A percentile compares a stretch with the other conserved stretches of the same genome.
Evolutionary conservation across 1,140 invertebrate genomes (phyloP).

Genomic region (Sitophilus oryzae): DNA sequence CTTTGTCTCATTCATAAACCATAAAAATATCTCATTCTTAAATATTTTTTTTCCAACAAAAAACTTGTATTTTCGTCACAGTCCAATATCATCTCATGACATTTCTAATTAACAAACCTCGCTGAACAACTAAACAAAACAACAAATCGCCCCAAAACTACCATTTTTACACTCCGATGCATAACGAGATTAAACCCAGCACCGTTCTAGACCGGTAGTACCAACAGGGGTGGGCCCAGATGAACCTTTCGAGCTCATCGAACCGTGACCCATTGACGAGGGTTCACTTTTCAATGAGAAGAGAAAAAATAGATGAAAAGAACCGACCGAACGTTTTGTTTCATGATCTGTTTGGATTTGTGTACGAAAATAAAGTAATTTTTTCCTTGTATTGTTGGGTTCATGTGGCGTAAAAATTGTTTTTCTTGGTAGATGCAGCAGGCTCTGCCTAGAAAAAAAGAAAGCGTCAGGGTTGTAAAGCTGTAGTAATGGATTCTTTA

Average conservation of each 20-base stretch:
- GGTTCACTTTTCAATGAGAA: background rate
- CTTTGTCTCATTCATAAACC: too few relatives aligned
- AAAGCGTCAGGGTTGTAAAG: too few relatives aligned
- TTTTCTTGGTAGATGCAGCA: background rate
- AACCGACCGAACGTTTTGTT: background rate
- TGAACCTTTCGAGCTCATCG: background rate
- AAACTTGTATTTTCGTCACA: too few relatives aligned
- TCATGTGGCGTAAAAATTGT: background rate
- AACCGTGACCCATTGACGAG: background rate
- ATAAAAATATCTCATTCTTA: too few relatives aligned
- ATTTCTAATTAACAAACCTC: too few relatives aligned
- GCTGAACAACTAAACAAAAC: background rate
- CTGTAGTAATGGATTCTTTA: too few relatives aligned
- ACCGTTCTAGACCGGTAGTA: background rate
- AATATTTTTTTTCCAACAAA: too few relatives aligned
- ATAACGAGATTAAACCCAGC: background rate
- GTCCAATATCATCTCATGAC: too few relatives aligned
- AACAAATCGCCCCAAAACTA: background rate
- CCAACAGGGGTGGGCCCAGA: background rate
- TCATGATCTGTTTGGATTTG: background rate
- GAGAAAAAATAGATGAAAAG: background rate
- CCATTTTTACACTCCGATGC: background rate
- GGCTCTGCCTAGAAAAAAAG: too few relatives aligned
- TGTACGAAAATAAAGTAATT: background rate
- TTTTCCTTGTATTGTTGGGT: background rate